Evolutionary conservation across 1,140 invertebrate genomes (phyloP), one percentile per base, ranked within the genome.

Genomic region (Caenorhabditis briggsae): DNA sequence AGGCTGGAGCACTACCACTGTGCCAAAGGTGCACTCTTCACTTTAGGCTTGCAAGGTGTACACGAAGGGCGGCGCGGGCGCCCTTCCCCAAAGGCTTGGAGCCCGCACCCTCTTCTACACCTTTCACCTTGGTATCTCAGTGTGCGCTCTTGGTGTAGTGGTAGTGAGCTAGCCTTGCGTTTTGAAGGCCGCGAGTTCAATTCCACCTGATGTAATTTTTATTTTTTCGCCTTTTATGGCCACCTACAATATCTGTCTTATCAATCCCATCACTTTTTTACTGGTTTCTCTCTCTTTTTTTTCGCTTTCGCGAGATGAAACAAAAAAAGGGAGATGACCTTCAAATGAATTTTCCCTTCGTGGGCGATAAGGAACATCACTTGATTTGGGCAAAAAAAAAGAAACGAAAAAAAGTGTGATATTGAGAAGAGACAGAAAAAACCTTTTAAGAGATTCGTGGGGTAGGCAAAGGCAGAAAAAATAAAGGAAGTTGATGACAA

Each of bases 381-480:
- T 64, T 33, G 41, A 70, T 20, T 59, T n/a, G 56, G 56, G 50
- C 50, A 20, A 25, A 25, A 61, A 61, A 70, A 41, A 78, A 78
- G 41, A 23, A 50, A n/a, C n/a, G 18, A 78, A 78, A 78, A 78
- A 78, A 53, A 78, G 46, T 50, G 43, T 50, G 70, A 78, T 23
- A 78, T 5, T 78, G 16, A 50, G 18, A 64, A 12, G 25, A 58
- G 56, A 58, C 56, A 20, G 46, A 46, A 74, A 48, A 74, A 74
- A 74, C 65, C 46, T n/a, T 78, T 78, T 78, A 78, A 53, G 64
- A 33, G 64, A 48, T 46, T 61, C 95, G 96, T 92, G 5, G 16
- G n/a, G 20, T 18, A n/a, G 20, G 16, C 50, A 83, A 58, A 16
- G 82, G n/a, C n/a, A n/a, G n/a, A n/a, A n/a, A n/a, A 82, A 82